Percentiles rank a stretch among this genome's conserved stretches.
Evolutionary conservation across 2,888 invertebrate species (phyloP).

Genomic region (Alviniconcha strummeri): DNA sequence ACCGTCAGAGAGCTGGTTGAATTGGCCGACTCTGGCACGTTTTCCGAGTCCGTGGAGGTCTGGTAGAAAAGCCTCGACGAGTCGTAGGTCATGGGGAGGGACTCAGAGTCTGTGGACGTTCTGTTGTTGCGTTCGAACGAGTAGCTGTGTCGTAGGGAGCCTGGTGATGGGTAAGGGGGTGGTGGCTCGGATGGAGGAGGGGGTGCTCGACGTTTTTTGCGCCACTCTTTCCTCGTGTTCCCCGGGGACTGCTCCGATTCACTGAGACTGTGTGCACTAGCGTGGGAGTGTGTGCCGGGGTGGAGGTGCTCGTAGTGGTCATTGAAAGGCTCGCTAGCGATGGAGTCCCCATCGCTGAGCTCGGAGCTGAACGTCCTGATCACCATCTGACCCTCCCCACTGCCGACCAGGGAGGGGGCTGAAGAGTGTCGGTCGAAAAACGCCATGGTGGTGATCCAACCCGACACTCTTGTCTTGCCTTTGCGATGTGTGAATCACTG

Average conservation of each 20-base stretch:
- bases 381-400: slow-evolving; percentile 8
- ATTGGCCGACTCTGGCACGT: slow-evolving; percentile 3
- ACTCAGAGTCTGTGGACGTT: slow-evolving; percentile 13
- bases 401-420: slow-evolving; percentile 15
- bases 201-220: slow-evolving; percentile 36
- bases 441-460: slow-evolving; percentile 7
- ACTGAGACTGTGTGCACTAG: slow-evolving; percentile 25
- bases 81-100: not conserved
- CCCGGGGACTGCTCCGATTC: slow-evolving; percentile 30
- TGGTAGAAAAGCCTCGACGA: not conserved
- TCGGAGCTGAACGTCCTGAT: slow-evolving; percentile 10
- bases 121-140: slow-evolving; percentile 20
- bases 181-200: slow-evolving; percentile 32
- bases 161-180: slow-evolving; percentile 2
- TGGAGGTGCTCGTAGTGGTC: not conserved
- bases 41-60: slow-evolving; percentile 38
- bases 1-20: not conserved
- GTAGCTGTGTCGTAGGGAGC: slow-evolving; percentile 15
- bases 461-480: not conserved
- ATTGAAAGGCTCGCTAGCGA: slow-evolving; percentile 26
- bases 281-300: not conserved
- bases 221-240: not conserved
- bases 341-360: slow-evolving; percentile 28
- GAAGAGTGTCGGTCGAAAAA: slow-evolving; percentile 26
- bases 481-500: too few relatives aligned